Conservation (phyloP, 92 coral and sea anemone species). For the Phenganax subtilis region DNA sequence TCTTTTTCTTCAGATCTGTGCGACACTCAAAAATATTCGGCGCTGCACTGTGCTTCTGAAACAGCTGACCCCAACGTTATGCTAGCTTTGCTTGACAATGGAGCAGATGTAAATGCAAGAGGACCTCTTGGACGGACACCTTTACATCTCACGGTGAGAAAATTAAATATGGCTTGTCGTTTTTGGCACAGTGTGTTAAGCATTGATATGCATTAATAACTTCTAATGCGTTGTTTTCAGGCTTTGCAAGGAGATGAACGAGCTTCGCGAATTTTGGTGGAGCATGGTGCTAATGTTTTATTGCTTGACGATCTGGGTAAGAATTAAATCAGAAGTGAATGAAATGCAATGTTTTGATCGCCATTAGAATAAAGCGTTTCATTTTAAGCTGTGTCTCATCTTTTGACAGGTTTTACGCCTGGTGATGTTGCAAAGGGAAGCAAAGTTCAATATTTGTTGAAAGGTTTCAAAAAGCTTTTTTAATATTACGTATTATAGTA, state of each 20-base stretch:
- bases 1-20: constrained; percentile 52
- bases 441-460: constrained; percentile 55
- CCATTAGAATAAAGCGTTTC: not conserved
- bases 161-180: not conserved
- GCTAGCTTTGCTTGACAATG: constrained; percentile 74
- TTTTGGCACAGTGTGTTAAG: no score
- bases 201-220: no score
- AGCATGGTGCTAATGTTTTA: constrained; percentile 88
- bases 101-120: constrained; percentile 82
- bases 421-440: constrained; percentile 68
- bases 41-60: constrained; percentile 81
- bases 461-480: constrained; percentile 47
- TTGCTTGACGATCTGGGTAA: constrained; percentile 82
- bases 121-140: constrained; percentile 83
- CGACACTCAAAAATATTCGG: constrained; percentile 64
- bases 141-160: constrained; percentile 81
- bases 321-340: not conserved
- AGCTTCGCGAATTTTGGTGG: constrained; percentile 59
- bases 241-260: constrained; percentile 77
- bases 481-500: not conserved
- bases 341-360: not conserved
- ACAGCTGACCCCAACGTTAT: constrained; percentile 67
- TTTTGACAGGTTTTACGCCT: constrained; percentile 59
- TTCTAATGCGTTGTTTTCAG: constrained; percentile 31
- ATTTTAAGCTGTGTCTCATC: not conserved